Percentiles rank a stretch among this genome's conserved stretches.
Conservation (phyloP, 2,888 invertebrate species). For the Hydrotaea cyrtoneurina region DNA sequence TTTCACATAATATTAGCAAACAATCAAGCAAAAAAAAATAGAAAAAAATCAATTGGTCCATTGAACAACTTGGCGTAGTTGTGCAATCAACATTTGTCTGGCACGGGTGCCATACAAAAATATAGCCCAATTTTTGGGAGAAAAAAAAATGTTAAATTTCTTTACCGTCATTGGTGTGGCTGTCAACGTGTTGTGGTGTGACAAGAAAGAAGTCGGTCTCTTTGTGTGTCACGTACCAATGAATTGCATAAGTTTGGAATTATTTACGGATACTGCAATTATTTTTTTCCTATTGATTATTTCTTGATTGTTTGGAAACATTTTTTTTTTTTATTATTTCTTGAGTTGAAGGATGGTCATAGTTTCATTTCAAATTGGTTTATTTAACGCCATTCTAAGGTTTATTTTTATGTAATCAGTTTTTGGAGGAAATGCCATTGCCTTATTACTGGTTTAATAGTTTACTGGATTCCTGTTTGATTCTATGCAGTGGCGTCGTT, state of each 20-base stretch:
- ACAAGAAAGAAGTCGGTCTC: not conserved
- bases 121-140: not conserved
- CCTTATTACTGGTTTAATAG: not conserved
- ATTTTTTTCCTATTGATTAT: not conserved
- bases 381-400: not conserved
- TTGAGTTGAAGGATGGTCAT: constrained; percentile 40
- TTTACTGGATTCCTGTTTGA: not conserved
- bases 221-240: not conserved
- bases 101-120: not conserved
- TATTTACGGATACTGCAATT: constrained; percentile 15
- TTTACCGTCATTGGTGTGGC: not conserved
- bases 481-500: not conserved
- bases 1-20: not conserved
- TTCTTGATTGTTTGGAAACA: not conserved
- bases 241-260: constrained; percentile 26
- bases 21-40: not conserved
- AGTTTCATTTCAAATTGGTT: not conserved
- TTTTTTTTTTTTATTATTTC: not conserved
- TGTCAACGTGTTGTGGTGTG: not conserved
- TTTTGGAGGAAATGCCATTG: not conserved
- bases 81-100: not conserved
- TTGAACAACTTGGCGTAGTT: not conserved
- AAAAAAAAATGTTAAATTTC: not conserved
- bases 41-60: not conserved
- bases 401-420: not conserved